Percentiles rank a stretch among this genome's conserved stretches.
Evolutionary conservation across 2,888 invertebrate species (phyloP).

Genomic region (Lomographa bimaculata): DNA sequence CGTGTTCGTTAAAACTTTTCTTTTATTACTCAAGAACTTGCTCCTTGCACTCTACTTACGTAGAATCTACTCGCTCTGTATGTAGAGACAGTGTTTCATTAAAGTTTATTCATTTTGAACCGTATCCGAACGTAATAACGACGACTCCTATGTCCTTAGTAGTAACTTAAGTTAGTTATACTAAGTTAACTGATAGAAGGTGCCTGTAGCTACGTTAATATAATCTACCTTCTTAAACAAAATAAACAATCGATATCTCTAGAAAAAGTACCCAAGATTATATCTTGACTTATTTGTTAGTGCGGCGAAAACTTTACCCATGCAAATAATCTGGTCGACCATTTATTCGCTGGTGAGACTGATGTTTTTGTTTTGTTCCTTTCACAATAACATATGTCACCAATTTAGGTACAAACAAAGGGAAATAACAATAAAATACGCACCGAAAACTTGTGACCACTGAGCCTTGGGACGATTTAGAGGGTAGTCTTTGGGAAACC

Average conservation of each 20-base stretch:
- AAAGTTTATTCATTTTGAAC: too few relatives aligned
- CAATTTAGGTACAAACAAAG: slow-evolving; percentile 16
- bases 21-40: slow-evolving; percentile 22
- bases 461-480: slow-evolving; percentile 94
- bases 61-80: not conserved
- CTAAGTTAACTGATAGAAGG: too few relatives aligned
- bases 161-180: too few relatives aligned
- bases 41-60: slow-evolving; percentile 13
- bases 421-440: slow-evolving; percentile 57
- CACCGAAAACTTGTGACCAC: slow-evolving; percentile 96
- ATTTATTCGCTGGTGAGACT: slow-evolving; percentile 15
- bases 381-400: slow-evolving; percentile 18
- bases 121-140: too few relatives aligned
- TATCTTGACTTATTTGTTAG: slow-evolving; percentile 8
- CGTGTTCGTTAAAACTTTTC: slow-evolving; percentile 28
- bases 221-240: too few relatives aligned
- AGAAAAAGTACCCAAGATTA: not conserved
- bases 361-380: slow-evolving; percentile 25
- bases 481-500: slow-evolving; percentile 96
- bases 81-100: too few relatives aligned
- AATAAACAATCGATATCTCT: too few relatives aligned
- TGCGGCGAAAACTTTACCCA: slow-evolving; percentile 12
- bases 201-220: too few relatives aligned
- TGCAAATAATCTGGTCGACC: slow-evolving; percentile 13
- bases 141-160: too few relatives aligned